Evolutionary conservation across 2,797 vertebrate species (phyloP).

Genomic region (Tangara arthus): DNA sequence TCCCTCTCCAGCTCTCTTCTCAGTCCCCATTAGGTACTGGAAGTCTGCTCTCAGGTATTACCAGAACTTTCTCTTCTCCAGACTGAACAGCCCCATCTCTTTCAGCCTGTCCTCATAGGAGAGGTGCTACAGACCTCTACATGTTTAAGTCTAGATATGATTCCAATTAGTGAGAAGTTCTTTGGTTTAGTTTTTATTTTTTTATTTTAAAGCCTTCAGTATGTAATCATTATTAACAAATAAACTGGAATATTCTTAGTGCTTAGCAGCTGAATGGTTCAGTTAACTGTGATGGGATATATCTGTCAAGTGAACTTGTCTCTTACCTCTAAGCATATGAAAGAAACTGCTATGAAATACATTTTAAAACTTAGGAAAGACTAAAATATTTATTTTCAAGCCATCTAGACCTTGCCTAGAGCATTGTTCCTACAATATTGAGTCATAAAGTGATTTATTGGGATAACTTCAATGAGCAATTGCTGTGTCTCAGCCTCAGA

Average conservation of each 20-base stretch:
- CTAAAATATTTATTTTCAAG: neutral
- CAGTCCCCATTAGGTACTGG: neutral
- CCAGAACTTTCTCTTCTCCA: neutral
- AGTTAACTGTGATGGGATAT: neutral
- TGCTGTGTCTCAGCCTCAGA: neutral
- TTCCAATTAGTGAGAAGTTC: neutral
- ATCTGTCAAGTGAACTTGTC: neutral
- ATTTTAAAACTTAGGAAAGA: slow-evolving; percentile 7
- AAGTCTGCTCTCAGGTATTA: neutral
- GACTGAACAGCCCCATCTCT: neutral
- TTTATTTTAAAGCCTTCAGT: neutral
- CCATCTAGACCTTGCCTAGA: slow-evolving; percentile 1
- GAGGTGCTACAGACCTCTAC: neutral
- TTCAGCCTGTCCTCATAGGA: neutral
- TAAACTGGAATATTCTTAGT: neutral
- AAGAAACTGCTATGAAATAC: neutral
- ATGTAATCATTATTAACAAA: neutral
- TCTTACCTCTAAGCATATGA: neutral
- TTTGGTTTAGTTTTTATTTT: neutral
- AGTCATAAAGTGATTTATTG: neutral
- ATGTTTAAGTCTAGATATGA: neutral
- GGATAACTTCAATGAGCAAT: neutral
- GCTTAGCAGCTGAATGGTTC: neutral
- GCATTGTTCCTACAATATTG: neutral
- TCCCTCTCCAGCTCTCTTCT: neutral